Base-by-base conservation (phyloP, 2,797 vertebrate genomes). In the Phalloptychus januarius region DNA sequence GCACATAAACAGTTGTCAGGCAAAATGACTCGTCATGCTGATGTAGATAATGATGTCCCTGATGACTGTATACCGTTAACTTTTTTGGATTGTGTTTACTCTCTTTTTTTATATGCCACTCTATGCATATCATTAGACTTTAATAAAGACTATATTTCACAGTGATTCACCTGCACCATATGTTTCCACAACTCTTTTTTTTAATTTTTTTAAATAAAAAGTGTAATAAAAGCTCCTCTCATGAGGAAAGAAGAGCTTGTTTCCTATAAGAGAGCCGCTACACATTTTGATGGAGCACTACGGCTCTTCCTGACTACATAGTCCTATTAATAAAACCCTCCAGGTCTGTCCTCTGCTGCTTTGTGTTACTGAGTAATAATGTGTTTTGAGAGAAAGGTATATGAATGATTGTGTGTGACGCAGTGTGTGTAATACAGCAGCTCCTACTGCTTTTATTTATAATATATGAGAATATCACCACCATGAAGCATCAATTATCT, bases 301-400 rank as follows among this genome's bases (percentile, higher is more conserved):
- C 87, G 2, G 63, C 76, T 56, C 79, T 69, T 80, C 67, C 71
- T 79, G 78, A 78, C 86, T 88, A 86, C 85, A 83, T 74, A 74
- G 83, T 50, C 84, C 88, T 92, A 93, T 93, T 93, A 91, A 94
- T 92, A 93, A 92, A 90, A 87, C 75, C 87, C 89, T 82, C 80
- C 89, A 85, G 61, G 23, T 3, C 61, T 65, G 83, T 54, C 90
- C 86, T 83, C 79, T 75, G 79, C 90, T 75, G 86, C 88, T 87
- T 86, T 87, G 76, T 89, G 86, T 89, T 93, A 87, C 86, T 52
- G 67, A 83, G 87, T 89, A 92, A 88, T 93, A 89, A 94, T 91
- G 90, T 87, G 79, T 90, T 93, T 91, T 92, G 91, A 91, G 76
- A 83, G 84, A 81, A 82, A 82, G 80, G 89, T 91, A 89, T 93